Percentiles rank a stretch among this genome's conserved stretches.
Evolutionary conservation across 2,113 vertebrate species (phyloP).

Genomic region (Toxostoma redivivum): DNA sequence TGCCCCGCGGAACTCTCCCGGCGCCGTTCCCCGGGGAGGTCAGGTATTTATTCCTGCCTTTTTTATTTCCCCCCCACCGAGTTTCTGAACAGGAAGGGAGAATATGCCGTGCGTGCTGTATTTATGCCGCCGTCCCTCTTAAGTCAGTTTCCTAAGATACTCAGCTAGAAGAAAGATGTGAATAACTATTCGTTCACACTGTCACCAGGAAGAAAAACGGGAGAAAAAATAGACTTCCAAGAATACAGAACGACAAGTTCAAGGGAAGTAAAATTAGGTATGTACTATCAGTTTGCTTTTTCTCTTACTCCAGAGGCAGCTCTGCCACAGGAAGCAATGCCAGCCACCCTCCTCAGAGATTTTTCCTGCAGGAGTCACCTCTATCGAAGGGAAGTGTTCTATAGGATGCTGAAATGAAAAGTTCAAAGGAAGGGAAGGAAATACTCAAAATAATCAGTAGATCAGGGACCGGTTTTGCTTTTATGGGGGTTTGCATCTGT

Average conservation of each 20-base stretch:
- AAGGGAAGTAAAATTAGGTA: neutral
- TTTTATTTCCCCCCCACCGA: neutral
- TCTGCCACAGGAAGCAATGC: neutral
- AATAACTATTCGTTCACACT: neutral
- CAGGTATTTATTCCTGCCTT: neutral
- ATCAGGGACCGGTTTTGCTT: neutral
- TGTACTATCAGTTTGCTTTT: neutral
- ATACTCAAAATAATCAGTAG: neutral
- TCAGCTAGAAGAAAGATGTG: neutral
- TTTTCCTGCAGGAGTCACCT: neutral
- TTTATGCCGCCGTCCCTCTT: neutral
- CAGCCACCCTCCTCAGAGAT: neutral
- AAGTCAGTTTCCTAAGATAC: slow-evolving; percentile 1
- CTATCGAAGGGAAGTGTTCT: neutral
- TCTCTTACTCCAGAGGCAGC: neutral
- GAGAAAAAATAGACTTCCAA: neutral
- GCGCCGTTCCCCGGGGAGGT: neutral
- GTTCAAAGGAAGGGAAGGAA: neutral
- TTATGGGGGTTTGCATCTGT: neutral
- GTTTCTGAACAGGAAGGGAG: neutral
- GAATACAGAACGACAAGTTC: neutral
- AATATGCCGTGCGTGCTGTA: neutral
- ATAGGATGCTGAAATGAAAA: neutral
- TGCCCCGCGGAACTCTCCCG: neutral
- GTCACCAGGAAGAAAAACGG: slow-evolving; percentile 1